Evolutionary conservation across 2,888 invertebrate species (phyloP).

Genomic region (Drosophila hamatofila): DNA sequence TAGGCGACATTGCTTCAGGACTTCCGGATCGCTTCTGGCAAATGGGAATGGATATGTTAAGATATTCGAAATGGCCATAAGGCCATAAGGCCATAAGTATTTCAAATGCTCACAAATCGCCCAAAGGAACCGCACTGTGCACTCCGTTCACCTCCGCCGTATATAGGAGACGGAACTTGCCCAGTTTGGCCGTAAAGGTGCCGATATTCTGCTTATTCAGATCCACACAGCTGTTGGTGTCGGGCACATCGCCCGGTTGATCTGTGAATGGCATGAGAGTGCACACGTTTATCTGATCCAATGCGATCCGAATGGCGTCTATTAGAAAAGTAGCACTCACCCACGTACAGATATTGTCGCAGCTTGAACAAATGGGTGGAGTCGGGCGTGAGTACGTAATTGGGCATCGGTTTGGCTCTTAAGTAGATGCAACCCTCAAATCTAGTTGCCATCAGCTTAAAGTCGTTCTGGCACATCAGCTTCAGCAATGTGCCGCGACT

Average conservation of each 20-base stretch:
- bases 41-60: background rate
- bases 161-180: conserved; percentile 32
- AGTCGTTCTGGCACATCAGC: background rate
- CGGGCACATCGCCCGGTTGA: conserved; percentile 10
- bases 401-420: fast-evolving
- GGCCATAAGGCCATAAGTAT: too few species aligned
- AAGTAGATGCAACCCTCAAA: conserved; percentile 25
- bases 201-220: conserved; percentile 22
- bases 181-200: conserved; percentile 33
- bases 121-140: conserved; percentile 11
- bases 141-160: conserved; percentile 28
- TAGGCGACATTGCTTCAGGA: conserved; percentile 17
- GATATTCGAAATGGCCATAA: too few species aligned
- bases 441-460: conserved; percentile 6
- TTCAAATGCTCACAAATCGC: conserved; percentile 25
- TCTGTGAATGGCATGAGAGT: background rate
- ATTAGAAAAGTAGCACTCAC: too few species aligned
- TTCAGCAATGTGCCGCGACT: background rate
- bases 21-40: conserved; percentile 19
- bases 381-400: fast-evolving
- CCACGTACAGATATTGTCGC: conserved; percentile 23
- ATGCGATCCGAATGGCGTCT: too few species aligned
- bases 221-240: conserved; percentile 2
- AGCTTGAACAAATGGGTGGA: conserved; percentile 11
- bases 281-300: background rate